Conservation (phyloP, 2,113 vertebrate species). For the Heloderma charlesbogerti region DNA sequence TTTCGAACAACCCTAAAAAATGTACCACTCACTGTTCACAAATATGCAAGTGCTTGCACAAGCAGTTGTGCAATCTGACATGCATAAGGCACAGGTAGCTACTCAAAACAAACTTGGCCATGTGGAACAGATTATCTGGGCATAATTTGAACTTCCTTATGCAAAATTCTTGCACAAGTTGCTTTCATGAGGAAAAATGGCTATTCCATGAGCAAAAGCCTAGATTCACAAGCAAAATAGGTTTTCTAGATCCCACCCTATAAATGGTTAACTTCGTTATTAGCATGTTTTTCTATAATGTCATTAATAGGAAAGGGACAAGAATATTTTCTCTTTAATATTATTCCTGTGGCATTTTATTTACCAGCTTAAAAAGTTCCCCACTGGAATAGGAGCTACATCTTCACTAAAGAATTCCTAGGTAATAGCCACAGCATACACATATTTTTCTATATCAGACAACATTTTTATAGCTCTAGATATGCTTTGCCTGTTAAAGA, state of each 20-base stretch:
- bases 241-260: neutral
- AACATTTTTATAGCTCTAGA: conserved; percentile 74
- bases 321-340: conserved; percentile 31
- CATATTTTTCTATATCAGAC: conserved; percentile 74
- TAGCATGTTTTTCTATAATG: neutral
- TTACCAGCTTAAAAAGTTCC: conserved; percentile 55
- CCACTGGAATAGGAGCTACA: conserved; percentile 53
- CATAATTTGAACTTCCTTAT: neutral
- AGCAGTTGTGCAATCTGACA: neutral
- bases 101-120: neutral
- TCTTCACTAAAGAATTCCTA: conserved; percentile 68
- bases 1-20: neutral
- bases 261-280: neutral
- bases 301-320: neutral
- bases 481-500: conserved; percentile 75
- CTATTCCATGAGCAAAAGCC: neutral
- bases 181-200: neutral
- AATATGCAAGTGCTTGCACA: neutral
- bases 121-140: neutral
- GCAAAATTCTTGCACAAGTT: neutral
- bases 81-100: neutral
- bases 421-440: conserved; percentile 70
- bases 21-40: neutral
- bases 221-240: neutral
- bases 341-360: conserved; percentile 53